Percentiles rank a stretch among this genome's conserved stretches.
Evolutionary conservation across 30 jellyfish, hydroid and myxozoan genomes (phyloP).

Genomic region (Pelagia noctiluca): DNA sequence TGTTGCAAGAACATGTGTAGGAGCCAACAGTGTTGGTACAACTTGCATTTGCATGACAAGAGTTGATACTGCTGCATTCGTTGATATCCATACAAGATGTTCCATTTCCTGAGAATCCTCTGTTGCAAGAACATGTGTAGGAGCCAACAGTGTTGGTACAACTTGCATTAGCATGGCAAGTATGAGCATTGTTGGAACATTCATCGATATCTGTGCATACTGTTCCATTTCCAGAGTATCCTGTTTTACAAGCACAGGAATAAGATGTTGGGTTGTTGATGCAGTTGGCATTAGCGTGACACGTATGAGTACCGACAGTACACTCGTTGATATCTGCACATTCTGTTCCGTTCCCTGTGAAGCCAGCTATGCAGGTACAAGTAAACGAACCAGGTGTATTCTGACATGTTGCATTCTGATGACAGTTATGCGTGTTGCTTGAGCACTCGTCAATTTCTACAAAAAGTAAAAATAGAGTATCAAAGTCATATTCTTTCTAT

Average conservation of each 20-base stretch:
- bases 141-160: constrained; percentile 23
- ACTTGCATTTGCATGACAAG: constrained; percentile 34
- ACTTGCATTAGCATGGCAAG: constrained; percentile 47
- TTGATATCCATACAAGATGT: constrained; percentile 42
- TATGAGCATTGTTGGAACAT: too few relatives aligned
- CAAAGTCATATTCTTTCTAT: too few relatives aligned
- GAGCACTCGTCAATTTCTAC: too few relatives aligned
- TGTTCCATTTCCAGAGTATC: constrained; percentile 70
- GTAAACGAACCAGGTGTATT: constrained; percentile 45
- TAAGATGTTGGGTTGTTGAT: constrained; percentile 51
- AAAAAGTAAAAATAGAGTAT: too few relatives aligned
- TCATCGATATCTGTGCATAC: constrained; percentile 56
- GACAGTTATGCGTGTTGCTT: too few relatives aligned
- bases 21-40: constrained; percentile 23
- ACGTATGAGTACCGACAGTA: too few relatives aligned
- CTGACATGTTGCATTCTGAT: too few relatives aligned
- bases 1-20: background rate
- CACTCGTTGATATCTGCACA: too few relatives aligned
- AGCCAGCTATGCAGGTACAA: constrained; percentile 56
- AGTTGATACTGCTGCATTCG: constrained; percentile 46
- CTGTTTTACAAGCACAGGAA: constrained; percentile 51
- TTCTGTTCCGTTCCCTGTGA: constrained; percentile 51
- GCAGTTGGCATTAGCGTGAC: constrained; percentile 56
- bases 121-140: background rate
- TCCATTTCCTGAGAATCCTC: background rate